phyloP scores from a whole-genome alignment of 2,888 invertebrate genomes.

The Idaea aversata region DNA sequence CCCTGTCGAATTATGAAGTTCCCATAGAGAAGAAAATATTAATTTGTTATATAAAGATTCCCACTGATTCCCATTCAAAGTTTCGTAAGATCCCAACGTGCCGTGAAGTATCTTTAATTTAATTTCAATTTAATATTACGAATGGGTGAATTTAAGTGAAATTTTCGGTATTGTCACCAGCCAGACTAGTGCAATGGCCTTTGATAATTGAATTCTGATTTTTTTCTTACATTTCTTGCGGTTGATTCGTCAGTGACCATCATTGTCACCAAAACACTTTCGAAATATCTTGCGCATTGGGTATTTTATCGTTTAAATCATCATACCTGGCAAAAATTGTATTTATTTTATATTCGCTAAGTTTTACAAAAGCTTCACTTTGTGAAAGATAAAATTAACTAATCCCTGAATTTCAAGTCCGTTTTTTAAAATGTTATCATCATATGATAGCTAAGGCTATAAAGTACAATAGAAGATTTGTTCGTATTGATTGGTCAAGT shows the following conservation, averaged over 20 bases:
- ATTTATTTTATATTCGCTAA: background rate
- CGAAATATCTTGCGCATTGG: background rate
- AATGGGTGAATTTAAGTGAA: conserved; percentile 67
- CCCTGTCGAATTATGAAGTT: conserved; percentile 31
- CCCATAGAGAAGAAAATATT: conserved; percentile 69
- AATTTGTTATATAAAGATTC: conserved; percentile 63
- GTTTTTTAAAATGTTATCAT: too few relatives aligned
- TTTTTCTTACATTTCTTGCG: conserved; percentile 44
- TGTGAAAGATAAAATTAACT: background rate
- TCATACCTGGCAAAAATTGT: too few relatives aligned
- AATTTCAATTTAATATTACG: conserved; percentile 71
- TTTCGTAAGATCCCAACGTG: conserved; percentile 66
- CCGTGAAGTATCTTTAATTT: conserved; percentile 72
- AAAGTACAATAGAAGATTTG: too few relatives aligned
- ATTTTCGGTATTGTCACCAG: conserved; percentile 67
- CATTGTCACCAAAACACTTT: background rate
- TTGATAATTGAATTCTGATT: conserved; percentile 71
- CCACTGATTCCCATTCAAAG: conserved; percentile 69
- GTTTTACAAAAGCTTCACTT: background rate
- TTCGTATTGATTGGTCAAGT: background rate
- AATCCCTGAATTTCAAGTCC: background rate
- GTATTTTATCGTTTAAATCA: too few relatives aligned
- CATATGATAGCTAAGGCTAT: too few relatives aligned
- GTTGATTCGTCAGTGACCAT: background rate
- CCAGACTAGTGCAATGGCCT: conserved; percentile 58